Conservation (phyloP, 2,797 vertebrate genomes). For the Sphenodon punctatus region DNA sequence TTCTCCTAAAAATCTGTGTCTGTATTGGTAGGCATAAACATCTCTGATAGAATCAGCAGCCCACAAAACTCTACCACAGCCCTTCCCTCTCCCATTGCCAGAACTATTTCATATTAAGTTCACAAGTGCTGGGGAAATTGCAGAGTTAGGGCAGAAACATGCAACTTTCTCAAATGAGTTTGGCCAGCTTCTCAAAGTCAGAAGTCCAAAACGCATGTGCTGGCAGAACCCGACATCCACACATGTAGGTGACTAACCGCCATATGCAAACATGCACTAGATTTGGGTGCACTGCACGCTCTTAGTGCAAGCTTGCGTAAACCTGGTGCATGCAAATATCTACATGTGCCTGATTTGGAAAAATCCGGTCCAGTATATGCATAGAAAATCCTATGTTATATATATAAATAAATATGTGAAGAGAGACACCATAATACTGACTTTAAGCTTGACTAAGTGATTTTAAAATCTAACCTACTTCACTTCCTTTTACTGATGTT, state of each 20-base stretch:
- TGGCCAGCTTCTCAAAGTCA: background rate
- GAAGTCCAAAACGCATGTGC: background rate
- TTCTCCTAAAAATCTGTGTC: background rate
- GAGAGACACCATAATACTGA: background rate
- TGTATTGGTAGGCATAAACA: background rate
- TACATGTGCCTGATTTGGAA: background rate
- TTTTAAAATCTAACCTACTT: background rate
- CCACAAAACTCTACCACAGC: background rate
- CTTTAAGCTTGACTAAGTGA: background rate
- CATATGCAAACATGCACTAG: background rate
- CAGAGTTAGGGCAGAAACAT: background rate
- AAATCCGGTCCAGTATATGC: background rate
- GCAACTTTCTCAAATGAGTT: background rate
- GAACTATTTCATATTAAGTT: background rate
- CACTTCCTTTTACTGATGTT: background rate
- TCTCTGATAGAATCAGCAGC: background rate
- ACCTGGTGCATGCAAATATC: rapidly evolving
- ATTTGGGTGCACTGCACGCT: background rate
- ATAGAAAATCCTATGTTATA: background rate
- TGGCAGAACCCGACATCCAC: background rate
- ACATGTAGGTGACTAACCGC: rapidly evolving
- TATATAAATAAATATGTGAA: background rate
- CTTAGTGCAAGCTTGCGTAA: rapidly evolving
- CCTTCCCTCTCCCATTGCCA: background rate
- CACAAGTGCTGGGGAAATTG: background rate